Evolutionary conservation across 2,113 vertebrate genomes (phyloP).

Genomic region (Grus americana): DNA sequence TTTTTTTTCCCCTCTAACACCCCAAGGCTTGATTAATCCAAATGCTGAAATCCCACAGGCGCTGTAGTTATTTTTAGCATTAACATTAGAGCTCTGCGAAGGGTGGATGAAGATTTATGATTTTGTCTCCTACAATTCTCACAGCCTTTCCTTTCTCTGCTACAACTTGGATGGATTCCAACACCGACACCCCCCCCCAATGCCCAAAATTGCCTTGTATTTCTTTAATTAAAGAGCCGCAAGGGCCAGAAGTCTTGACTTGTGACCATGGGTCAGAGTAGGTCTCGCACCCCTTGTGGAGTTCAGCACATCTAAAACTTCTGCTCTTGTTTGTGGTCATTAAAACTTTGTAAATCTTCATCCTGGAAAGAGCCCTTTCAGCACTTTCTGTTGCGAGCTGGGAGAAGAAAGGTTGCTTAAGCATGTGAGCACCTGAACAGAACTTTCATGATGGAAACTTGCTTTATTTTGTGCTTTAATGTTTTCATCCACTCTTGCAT

Average conservation of each 20-base stretch:
- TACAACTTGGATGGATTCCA: conserved; percentile 34
- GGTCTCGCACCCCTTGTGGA: neutral
- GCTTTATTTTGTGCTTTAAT: neutral
- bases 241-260: neutral
- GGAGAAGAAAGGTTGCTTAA: neutral
- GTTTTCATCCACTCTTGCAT: neutral
- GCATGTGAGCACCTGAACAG: neutral
- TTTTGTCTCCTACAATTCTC: conserved; percentile 45
- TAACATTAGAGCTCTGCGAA: conserved; percentile 36
- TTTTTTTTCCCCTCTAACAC: neutral
- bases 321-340: neutral
- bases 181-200: neutral
- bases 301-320: neutral
- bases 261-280: neutral
- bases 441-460: neutral
- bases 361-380: neutral
- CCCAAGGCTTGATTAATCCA: conserved; percentile 48
- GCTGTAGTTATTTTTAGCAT: conserved; percentile 64
- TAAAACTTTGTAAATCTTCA: neutral
- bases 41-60: neutral
- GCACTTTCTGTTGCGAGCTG: neutral
- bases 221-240: conserved; percentile 22
- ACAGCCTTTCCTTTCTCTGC: neutral
- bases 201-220: conserved; percentile 1
- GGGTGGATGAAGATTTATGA: conserved; percentile 43